These are phyloP conservation scores for Leiothrix lutea DNA, from an alignment of 2,113 vertebrate species.

Conservation along the genomic window DNA sequence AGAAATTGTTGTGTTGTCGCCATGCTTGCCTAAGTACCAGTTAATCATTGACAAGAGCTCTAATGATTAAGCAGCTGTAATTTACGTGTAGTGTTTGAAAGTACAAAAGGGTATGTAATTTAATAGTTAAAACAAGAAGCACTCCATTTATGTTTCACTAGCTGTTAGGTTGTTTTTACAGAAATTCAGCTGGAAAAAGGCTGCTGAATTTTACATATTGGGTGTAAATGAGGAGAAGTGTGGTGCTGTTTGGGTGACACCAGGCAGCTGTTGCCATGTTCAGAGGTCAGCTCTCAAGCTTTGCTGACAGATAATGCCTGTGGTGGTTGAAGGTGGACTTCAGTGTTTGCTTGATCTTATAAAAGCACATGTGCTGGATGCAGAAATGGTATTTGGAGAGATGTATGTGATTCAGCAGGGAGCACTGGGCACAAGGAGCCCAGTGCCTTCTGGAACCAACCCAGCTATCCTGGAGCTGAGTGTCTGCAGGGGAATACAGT, in stretches of 20 bases:
- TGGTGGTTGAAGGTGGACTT: background rate
- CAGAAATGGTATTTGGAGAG: background rate
- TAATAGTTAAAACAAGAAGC: conserved; percentile 16
- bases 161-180: background rate
- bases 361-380: background rate
- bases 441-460: background rate
- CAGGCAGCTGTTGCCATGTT: background rate
- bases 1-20: background rate
- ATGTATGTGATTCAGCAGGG: background rate
- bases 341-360: background rate
- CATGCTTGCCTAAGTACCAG: background rate
- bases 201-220: background rate
- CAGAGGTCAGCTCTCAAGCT: background rate
- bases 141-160: conserved; percentile 3
- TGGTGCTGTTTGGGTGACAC: background rate
- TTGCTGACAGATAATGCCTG: background rate
- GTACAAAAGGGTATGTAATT: conserved; percentile 41
- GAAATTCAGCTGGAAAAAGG: background rate
- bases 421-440: background rate
- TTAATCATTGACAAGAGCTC: conserved; percentile 13
- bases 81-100: conserved; percentile 5
- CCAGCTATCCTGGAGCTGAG: background rate
- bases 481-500: background rate
- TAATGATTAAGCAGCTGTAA: conserved; percentile 51
- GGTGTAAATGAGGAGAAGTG: background rate